A percentile compares a stretch with the other conserved stretches of the same genome.
Evolutionary conservation across 1,140 invertebrate species (phyloP).

Genomic region (Archegozetes longisetosus): DNA sequence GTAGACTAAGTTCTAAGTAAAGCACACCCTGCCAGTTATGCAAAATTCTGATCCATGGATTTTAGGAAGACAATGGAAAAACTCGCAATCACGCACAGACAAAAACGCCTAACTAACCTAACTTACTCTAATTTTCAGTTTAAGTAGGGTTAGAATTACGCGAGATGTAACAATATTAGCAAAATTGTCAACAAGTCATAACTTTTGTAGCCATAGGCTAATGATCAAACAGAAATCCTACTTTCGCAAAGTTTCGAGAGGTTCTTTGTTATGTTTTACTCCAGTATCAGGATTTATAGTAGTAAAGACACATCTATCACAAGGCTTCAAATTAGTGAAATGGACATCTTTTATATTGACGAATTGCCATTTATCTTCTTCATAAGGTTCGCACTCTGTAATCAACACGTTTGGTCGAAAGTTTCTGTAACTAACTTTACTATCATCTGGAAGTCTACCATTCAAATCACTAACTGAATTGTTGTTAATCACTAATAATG

Average conservation of each 20-base stretch:
- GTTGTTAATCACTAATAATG: conserved; percentile 25
- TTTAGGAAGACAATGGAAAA: too few species aligned
- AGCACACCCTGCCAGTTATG: too few species aligned
- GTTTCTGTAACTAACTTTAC: conserved; percentile 21
- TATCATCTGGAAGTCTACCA: conserved; percentile 16
- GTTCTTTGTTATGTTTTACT: conserved; percentile 26
- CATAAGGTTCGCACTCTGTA: conserved; percentile 20
- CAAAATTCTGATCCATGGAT: too few species aligned
- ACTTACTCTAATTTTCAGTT: too few species aligned
- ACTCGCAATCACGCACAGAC: too few species aligned
- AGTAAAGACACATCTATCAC: conserved; percentile 26
- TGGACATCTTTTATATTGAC: conserved; percentile 22
- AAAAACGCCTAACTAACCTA: too few species aligned
- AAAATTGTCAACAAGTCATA: too few species aligned
- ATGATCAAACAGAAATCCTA: too few species aligned
- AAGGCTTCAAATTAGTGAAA: conserved; percentile 22
- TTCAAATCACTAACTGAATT: conserved; percentile 27
- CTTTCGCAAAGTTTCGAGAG: conserved; percentile 26
- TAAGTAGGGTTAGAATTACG: too few species aligned
- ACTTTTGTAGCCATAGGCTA: too few species aligned
- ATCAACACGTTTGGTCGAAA: conserved; percentile 25
- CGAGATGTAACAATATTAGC: too few species aligned
- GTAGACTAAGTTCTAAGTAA: too few species aligned
- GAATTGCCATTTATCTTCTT: conserved; percentile 24
- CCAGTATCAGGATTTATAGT: conserved; percentile 28